Evolutionary conservation across 2,797 vertebrate genomes (phyloP), one percentile per base, ranked within the genome.

Genomic region (Galaxias olidus): DNA sequence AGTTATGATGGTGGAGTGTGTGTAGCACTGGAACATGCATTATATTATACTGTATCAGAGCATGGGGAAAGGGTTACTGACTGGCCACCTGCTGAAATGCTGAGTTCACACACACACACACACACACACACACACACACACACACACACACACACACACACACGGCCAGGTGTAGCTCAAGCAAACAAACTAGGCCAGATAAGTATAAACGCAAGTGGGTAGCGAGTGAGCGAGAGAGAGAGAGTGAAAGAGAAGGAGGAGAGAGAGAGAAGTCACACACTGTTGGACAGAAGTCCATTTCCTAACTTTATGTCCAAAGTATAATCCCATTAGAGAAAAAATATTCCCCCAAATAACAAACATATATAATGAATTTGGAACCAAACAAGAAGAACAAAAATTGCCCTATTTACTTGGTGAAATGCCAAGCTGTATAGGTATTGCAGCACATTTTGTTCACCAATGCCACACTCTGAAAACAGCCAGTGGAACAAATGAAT

Each of bases 11-110:
- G 30, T 30, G 2, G 30, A 30, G 30, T 30, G 30, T 2, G 30
- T 30, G 30, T 30, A 3, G 30, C 30, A 30, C 30, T 56, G 44
- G 63, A 61, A 66, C 54, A 73, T 71, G 52, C 42, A 41, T 19
- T 65, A 52, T n/a, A n/a, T 30, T 30, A 30, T 30, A 30, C 3
- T 30, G 30, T 30, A 48, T 56, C 58, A 66, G 65, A 52, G 59
- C 61, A 57, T 65, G 73, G 47, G 61, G 54, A 56, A 72, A 65
- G 54, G 14, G 62, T 47, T 53, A 58, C 59, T 72, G 30, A 71
- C 65, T 66, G 61, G 54, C 74, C 74, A 75, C 69, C 68, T 79
- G 74, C 72, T 68, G 69, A 71, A 76, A 65, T 14, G 41, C 55
- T 57, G 30, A 30, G 30, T 30, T 30, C 2, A 6, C 3, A 30